Evolutionary conservation across 2,113 vertebrate species (phyloP), one percentile per base, ranked within the genome.

Genomic region (Bathybates hornii): DNA sequence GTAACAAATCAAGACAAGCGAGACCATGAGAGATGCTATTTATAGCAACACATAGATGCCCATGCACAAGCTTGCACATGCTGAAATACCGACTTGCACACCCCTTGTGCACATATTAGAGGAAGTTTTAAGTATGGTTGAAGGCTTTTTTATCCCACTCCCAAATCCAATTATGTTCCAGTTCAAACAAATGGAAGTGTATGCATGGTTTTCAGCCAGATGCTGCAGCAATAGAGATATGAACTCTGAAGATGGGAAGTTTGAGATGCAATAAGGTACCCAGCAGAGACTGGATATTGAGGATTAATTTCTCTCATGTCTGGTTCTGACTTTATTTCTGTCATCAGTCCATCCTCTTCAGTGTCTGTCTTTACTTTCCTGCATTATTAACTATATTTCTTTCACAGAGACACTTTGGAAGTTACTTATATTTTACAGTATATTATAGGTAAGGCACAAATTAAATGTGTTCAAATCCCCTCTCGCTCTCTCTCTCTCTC

Each of bases 241-340:
- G 94, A 96, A 96, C 95, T 96, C 93, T 83, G 85, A 90, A 93
- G 92, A 95, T 94, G 94, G 90, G 93, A 96, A 94, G 94, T 96
- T 95, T 93, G 92, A 94, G 95, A 94, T 89, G 93, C 93, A 96
- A 95, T 95, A 95, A 96, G 94, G 96, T 95, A 83, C 93, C 93
- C 96, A 96, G 94, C 92, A 94, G 96, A 92, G 94, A 96, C 92
- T 92, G 93, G 89, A 96, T 95, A 96, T 94, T 93, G 94, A 94
- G 94, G 94, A 97, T 96, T 95, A 95, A 96, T 96, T 96, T 95
- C 92, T 94, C 91, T 93, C 93, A 92, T 94, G 94, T 93, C 89
- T 94, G 86, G 93, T 91, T 94, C 73, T 52, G 45, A 78, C 73
- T 93, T 91, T 87, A 85, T 61, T 86, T 91, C 84, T 87, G 86